These are phyloP conservation scores for Prenolepis imparis DNA, from an alignment of 2,888 invertebrate species.

Conservation along the genomic window DNA sequence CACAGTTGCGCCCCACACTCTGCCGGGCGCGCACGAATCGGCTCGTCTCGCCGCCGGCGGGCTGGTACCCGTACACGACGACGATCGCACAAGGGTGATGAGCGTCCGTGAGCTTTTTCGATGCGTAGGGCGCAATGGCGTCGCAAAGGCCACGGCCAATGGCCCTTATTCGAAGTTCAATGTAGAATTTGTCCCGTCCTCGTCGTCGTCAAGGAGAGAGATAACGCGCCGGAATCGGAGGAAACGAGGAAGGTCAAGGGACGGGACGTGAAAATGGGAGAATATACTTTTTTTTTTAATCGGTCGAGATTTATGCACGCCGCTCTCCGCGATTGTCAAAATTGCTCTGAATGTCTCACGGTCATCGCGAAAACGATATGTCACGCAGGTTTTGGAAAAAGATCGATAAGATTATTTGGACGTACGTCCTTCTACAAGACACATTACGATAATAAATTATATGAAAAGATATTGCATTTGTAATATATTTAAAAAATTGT, in stretches of 20 bases:
- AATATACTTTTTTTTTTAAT: neutral
- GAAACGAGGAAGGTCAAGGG: neutral
- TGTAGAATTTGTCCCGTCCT: neutral
- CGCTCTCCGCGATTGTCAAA: neutral
- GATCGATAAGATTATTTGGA: neutral
- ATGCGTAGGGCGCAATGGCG: slow-evolving; percentile 65
- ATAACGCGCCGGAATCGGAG: neutral
- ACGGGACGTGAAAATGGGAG: neutral
- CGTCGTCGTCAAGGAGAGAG: neutral
- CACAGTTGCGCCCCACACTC: slow-evolving; percentile 57
- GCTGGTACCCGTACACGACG: slow-evolving; percentile 51
- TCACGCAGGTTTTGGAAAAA: neutral
- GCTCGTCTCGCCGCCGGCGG: neutral
- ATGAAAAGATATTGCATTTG: neutral
- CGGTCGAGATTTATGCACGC: neutral
- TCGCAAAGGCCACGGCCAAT: slow-evolving; percentile 9
- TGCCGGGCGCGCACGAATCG: slow-evolving; percentile 27
- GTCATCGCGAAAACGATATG: neutral
- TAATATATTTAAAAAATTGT: neutral
- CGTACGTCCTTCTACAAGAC: too few relatives aligned
- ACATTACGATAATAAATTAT: neutral
- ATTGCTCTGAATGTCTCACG: neutral
- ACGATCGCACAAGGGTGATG: slow-evolving; percentile 67
- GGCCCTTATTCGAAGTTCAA: neutral
- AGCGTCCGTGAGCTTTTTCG: slow-evolving; percentile 2